Evolutionary conservation across 2,113 vertebrate species (phyloP).

Genomic region (Pelecanus crispus): DNA sequence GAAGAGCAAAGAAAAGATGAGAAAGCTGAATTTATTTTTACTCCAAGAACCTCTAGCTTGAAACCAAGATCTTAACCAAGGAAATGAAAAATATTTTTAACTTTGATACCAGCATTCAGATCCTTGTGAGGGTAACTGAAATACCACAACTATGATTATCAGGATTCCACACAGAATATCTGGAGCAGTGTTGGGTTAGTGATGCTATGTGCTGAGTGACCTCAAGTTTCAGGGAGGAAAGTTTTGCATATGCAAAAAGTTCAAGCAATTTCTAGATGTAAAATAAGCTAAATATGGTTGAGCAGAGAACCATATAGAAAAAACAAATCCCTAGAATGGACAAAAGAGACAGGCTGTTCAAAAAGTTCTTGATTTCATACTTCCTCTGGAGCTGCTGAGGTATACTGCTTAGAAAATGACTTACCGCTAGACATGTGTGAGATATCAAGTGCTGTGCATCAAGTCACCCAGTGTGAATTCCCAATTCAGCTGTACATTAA

Average conservation of each 20-base stretch:
- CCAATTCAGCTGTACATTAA: not conserved
- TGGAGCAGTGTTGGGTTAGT: not conserved
- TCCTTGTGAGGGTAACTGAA: not conserved
- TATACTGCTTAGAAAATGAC: not conserved
- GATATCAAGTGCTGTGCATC: no score
- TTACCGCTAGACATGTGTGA: no score
- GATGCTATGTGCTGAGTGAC: not conserved
- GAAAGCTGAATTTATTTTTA: slow-evolving; percentile 45
- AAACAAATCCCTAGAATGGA: not conserved
- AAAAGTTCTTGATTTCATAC: not conserved
- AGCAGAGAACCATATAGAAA: not conserved
- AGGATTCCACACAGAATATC: not conserved
- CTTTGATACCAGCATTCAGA: not conserved
- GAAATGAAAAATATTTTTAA: slow-evolving; percentile 39
- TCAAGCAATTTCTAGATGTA: not conserved
- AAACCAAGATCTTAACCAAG: slow-evolving; percentile 35
- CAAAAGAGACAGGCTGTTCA: not conserved
- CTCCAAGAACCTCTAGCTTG: slow-evolving; percentile 2
- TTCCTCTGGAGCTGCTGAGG: not conserved
- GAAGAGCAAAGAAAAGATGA: slow-evolving; percentile 38
- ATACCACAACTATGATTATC: not conserved
- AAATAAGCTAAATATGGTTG: not conserved
- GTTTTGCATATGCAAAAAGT: not conserved
- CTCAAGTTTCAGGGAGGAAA: not conserved
- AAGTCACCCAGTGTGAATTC: not conserved